phyloP scores from a whole-genome alignment of 2,888 invertebrate species.

The Eulithis testata region DNA sequence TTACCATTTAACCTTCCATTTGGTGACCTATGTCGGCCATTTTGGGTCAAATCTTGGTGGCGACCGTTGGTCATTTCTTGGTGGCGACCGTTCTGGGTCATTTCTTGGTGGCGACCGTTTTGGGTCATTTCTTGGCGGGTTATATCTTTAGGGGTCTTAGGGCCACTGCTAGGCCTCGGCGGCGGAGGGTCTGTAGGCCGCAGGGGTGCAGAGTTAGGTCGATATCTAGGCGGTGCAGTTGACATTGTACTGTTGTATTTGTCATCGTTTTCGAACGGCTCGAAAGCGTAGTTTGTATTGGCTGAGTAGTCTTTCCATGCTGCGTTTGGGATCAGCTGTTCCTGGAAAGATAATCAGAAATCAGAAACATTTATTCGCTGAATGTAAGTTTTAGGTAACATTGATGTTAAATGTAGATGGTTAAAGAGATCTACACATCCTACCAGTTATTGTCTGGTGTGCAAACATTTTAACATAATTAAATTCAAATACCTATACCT shows the following conservation, averaged over 20 bases:
- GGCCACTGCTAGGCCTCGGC: constrained; percentile 38
- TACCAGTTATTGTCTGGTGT: no score
- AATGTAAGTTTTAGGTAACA: no score
- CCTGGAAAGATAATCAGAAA: constrained; percentile 84
- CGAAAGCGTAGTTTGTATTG: constrained; percentile 96
- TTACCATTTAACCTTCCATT: constrained; percentile 32
- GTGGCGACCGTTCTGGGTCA: constrained; percentile 30
- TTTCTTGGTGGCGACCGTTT: constrained; percentile 33
- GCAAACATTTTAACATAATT: no score
- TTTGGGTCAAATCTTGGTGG: constrained; percentile 5
- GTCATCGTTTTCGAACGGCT: constrained; percentile 93
- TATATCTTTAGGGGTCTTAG: constrained; percentile 24
- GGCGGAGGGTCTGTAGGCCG: constrained; percentile 60
- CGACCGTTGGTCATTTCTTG: constrained; percentile 34
- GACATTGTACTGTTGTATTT: constrained; percentile 79
- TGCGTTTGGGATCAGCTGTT: constrained; percentile 91
- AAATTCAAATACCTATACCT: no score
- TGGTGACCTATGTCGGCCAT: constrained; percentile 20
- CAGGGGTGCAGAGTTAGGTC: constrained; percentile 35
- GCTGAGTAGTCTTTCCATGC: constrained; percentile 96
- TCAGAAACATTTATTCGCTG: no score
- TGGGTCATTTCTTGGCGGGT: constrained; percentile 25
- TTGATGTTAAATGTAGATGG: no score
- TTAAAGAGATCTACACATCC: no score
- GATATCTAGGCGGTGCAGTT: constrained; percentile 52